Evolutionary conservation across 2,113 vertebrate species (phyloP), one percentile per base, ranked within the genome.

Genomic region (Rhizomys pruinosus): DNA sequence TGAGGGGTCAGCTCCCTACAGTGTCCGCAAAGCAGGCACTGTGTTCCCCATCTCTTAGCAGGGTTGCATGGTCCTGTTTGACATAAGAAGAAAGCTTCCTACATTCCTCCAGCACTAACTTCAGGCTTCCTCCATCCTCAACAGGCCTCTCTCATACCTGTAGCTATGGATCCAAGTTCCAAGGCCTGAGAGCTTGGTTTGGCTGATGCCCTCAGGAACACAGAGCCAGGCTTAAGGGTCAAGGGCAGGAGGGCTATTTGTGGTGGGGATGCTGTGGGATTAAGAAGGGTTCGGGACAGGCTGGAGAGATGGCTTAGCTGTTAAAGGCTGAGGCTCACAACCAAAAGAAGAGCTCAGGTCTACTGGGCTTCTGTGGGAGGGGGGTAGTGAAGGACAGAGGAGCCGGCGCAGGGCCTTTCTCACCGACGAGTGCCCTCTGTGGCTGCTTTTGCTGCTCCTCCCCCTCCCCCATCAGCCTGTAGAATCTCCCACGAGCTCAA

Each of bases 371-470:
- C 17, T 17, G 11, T 55, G 81, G 22, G 3, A 59, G 42, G 32
- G 5, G 12, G 3, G 37, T 23, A 61, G 39, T 66, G 20, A 12
- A 57, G 47, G n/a, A 2, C 19, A 71, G 42, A 15, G 39, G 73
- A 32, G 0, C 1, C 63, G 1, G 1, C n/a, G 20, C 17, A 37
- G 37, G 32, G 66, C 12, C 32, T 66, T 32, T 22, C 12, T 17
- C 3, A 8, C 0, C n/a, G 34, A n/a, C n/a, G 34, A n/a, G 34
- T 1, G 0, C 84, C 84, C 2, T 5, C 42, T 25, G 22, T 9
- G 42, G 3, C 0, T 66, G 19, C 63, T 37, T 37, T 17, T 11
- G 27, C 27, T 19, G 3, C 2, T 3, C 13, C 57, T 6, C 11
- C 2, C 19, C 72, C 44, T 22, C 19, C 25, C 32, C 34, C 9